Percentiles rank a stretch among this genome's conserved stretches.
These are phyloP conservation scores for Achlya flavicornis DNA, from an alignment of 2,888 invertebrate species.

Conservation along the genomic window DNA sequence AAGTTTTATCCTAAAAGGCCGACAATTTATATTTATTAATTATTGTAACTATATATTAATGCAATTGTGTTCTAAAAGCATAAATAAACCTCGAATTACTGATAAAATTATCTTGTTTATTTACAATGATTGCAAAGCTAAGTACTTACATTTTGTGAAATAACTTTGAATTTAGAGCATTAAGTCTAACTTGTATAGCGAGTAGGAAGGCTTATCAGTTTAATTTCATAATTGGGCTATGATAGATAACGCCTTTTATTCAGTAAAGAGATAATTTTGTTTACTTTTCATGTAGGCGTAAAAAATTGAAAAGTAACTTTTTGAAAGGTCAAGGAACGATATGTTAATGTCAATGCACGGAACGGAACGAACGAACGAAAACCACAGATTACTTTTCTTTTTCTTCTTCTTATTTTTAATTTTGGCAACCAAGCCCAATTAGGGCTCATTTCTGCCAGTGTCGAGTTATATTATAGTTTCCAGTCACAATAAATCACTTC, in stretches of 20 bases:
- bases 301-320: conserved; percentile 5
- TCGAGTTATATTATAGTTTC: too few species aligned
- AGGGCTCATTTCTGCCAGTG: too few species aligned
- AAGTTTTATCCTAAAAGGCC: conserved; percentile 51
- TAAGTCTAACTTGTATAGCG: not conserved
- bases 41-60: not conserved
- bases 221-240: conserved; percentile 29
- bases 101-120: not conserved
- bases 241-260: conserved; percentile 36
- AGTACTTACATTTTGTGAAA: conserved; percentile 34
- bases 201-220: not conserved
- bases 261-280: conserved; percentile 47
- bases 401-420: too few species aligned
- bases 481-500: too few species aligned
- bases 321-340: not conserved
- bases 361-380: not conserved
- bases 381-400: not conserved
- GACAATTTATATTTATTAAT: not conserved
- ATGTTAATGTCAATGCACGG: not conserved
- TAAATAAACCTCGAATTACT: not conserved
- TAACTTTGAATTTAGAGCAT: not conserved
- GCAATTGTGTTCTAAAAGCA: not conserved
- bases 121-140: not conserved
- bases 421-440: too few species aligned
- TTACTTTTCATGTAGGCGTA: conserved; percentile 61